Evolutionary conservation across 1,140 invertebrate species (phyloP).

Genomic region (Drosophila sp.): DNA sequence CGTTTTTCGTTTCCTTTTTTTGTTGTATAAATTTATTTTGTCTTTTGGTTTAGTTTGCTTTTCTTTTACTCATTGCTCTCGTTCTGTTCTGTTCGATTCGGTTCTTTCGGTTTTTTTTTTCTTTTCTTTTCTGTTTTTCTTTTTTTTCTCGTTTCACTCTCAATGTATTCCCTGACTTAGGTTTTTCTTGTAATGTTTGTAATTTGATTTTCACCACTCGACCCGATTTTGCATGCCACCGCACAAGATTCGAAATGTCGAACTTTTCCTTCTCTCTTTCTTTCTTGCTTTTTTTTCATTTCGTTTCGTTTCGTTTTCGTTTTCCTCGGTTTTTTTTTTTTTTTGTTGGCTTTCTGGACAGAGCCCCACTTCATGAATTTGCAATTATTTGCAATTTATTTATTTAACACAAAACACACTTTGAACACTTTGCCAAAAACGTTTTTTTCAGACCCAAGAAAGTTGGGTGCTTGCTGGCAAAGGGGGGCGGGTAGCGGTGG

Average conservation of each 20-base stretch:
- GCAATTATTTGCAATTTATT: conserved; percentile 19
- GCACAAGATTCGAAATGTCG: conserved; percentile 60
- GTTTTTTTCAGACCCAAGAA: neutral
- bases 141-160: conserved; percentile 34
- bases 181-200: conserved; percentile 51
- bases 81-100: conserved; percentile 1
- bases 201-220: conserved; percentile 75
- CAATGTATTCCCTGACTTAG: conserved; percentile 33
- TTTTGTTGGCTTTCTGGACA: conserved; percentile 21
- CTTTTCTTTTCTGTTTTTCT: conserved; percentile 22
- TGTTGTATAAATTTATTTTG: conserved; percentile 13
- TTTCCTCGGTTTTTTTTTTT: conserved; percentile 12
- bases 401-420: conserved; percentile 15
- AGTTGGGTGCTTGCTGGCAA: too few relatives aligned
- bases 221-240: conserved; percentile 71
- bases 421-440: neutral
- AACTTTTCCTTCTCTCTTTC: conserved; percentile 33
- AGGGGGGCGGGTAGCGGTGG: too few relatives aligned
- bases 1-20: neutral
- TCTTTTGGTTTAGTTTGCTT: neutral
- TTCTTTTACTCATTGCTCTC: conserved; percentile 7
- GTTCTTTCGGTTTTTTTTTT: conserved; percentile 29
- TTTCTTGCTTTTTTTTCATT: conserved; percentile 9
- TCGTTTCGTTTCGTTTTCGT: conserved; percentile 19
- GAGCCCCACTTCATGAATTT: conserved; percentile 4